Base-by-base conservation (phyloP, 1,140 invertebrate genomes). In the Hylaeus anthracinus region DNA sequence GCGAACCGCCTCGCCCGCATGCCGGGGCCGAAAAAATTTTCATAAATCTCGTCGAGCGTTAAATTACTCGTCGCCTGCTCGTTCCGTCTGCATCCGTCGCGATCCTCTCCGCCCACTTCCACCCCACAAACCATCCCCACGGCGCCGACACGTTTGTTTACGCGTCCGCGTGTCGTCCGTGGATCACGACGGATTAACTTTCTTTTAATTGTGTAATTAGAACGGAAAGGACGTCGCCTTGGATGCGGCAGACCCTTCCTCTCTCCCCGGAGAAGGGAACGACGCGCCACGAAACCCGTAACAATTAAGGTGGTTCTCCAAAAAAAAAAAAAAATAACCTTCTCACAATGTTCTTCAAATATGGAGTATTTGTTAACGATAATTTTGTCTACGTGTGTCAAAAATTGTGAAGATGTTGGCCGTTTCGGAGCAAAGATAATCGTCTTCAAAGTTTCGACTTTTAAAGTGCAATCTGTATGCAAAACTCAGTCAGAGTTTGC, bases 1-100 rank as follows among this genome's bases (percentile, higher is more conserved):
- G 73, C 70, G 45, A 69, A 60, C 45, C 72, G 43, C 26, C 48
- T 60, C 53, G 64, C 83, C 84, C 84, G 84, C 84, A 85, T 86
- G 65, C 53, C 67, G 41, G 48, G 53, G 45, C 48, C 39, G 48
- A 63, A 77, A 72, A 72, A 87, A 89, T 89, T 89, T 89, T 88
- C 88, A 89, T 89, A 89, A 90, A 90, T 90, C 89, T 85, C 84
- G 69, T 82, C 82, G 75, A 85, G 72, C 88, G 83, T 86, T 88
- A 88, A 90, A 90, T 90, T 88, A 89, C 88, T 87, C 86, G 79
- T 82, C 77, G 81, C 74, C 66, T 41, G 53, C n/a, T 51, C 60
- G 48, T 63, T 81, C 55, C 53, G 43, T 55, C 61, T 65, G 14
- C 45, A 4, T 9, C 4, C 69, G 15, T 26, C n/a, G 6, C 51